Conservation (phyloP, 2,797 vertebrate genomes). For the Danio choprae region DNA sequence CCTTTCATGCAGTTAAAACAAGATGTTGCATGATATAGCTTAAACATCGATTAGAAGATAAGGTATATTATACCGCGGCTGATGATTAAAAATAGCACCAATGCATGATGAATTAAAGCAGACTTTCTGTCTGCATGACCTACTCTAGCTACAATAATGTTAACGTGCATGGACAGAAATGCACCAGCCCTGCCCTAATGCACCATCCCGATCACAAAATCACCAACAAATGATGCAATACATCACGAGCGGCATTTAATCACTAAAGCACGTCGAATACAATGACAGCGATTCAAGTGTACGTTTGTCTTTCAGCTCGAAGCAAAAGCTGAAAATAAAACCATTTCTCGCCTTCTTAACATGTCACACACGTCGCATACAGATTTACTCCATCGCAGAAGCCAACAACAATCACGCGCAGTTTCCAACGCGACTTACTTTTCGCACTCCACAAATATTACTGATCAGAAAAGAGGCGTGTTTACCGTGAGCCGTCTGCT, state of each 20-base stretch:
- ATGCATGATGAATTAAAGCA: not conserved
- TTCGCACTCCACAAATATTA: slow-evolving; percentile 35
- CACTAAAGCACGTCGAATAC: not conserved
- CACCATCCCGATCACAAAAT: slow-evolving; percentile 47
- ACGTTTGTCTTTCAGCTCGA: not conserved
- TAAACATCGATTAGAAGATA: not conserved
- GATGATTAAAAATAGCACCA: not conserved
- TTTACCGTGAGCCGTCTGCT: slow-evolving; percentile 66
- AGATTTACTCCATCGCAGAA: slow-evolving; percentile 10
- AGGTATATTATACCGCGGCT: not conserved
- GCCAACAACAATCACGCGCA: slow-evolving; percentile 6
- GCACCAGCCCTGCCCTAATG: slow-evolving; percentile 70
- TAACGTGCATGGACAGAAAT: slow-evolving; percentile 63
- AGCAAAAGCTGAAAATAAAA: not conserved
- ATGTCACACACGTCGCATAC: not conserved
- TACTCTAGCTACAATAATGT: slow-evolving; percentile 10
- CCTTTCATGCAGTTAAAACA: slow-evolving; percentile 11
- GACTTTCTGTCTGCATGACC: slow-evolving; percentile 9
- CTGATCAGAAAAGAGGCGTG: slow-evolving; percentile 64
- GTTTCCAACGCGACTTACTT: slow-evolving; percentile 30
- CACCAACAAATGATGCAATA: slow-evolving; percentile 33
- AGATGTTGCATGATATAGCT: not conserved
- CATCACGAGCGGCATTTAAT: slow-evolving; percentile 7
- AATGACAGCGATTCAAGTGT: not conserved
- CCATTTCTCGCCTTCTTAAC: not conserved